Base-by-base conservation (phyloP, 2,113 vertebrate genomes). In the Ellobius talpinus region DNA sequence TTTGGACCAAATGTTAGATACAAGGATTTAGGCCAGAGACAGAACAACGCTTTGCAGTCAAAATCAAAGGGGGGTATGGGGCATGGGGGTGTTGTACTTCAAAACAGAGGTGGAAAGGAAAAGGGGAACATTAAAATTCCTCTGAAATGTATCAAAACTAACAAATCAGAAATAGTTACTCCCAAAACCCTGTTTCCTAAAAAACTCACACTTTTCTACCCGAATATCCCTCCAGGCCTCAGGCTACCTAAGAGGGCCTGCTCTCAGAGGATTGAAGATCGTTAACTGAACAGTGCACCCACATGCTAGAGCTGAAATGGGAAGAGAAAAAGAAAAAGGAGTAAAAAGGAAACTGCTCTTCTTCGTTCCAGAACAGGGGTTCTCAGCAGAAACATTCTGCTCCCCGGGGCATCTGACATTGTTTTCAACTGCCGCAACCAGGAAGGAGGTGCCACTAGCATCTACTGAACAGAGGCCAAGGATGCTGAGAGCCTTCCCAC, bases 21-120 rank as follows among this genome's bases (percentile, higher is more conserved):
- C 74, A 96, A 96, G 95, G 66, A 89, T 78, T 84, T 76, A 81
- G 45, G 84, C 63, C 95, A 24, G 93, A 92, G n/a, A 70, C 73
- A 19, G 31, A 94, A 52, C 39, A 96, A 29, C 84, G 55, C 95
- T 93, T 95, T 91, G 94, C 17, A 31, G 65, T 89, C 89, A 81
- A 74, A 91, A 92, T 70, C 39, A 72, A 93, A 17, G 87, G 84
- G 87, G 92, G 93, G 5, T 58, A 1, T 58, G 55, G 55, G 52
- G 77, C 87, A 87, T 0, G n/a, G 70, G n/a, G 10, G 95, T 3
- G 77, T 97, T 87, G 93, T 88, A 86, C 39, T 81, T 70, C 45
- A 52, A 77, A 77, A 47, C 31, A 63, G 88, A 82, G 23, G 84
- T 14, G 33, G 70, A 68, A 61, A 78, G 13, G 36, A 8, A 65